Percentiles rank a stretch among this genome's conserved stretches.
phyloP scores from a whole-genome alignment of 2,888 invertebrate genomes.

The Acleris cristana region DNA sequence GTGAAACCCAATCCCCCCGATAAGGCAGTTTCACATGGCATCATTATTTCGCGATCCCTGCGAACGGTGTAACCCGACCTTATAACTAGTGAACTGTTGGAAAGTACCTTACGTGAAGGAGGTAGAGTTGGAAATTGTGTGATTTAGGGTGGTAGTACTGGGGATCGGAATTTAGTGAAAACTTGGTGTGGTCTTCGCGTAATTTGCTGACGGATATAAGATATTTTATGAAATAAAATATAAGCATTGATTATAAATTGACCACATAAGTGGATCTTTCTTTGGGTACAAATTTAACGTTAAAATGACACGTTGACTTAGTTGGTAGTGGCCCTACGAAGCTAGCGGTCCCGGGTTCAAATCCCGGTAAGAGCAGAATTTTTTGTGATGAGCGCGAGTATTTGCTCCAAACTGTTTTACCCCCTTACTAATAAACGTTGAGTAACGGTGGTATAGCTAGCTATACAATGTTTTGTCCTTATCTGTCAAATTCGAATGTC shows the following conservation, averaged over 20 bases:
- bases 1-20: slow-evolving; percentile 43
- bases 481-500: too few relatives aligned
- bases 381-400: too few relatives aligned
- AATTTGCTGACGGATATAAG: slow-evolving; percentile 13
- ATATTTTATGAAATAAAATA: slow-evolving; percentile 2
- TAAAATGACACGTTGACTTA: too few relatives aligned
- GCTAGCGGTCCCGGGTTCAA: too few relatives aligned
- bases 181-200: slow-evolving; percentile 32
- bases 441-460: too few relatives aligned
- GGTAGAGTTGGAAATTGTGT: neutral
- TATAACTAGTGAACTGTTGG: neutral
- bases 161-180: slow-evolving; percentile 8
- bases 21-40: slow-evolving; percentile 40
- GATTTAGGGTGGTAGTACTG: slow-evolving; percentile 1
- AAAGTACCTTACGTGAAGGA: neutral
- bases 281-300: neutral
- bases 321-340: too few relatives aligned
- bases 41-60: slow-evolving; percentile 34
- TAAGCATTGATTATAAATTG: too few relatives aligned
- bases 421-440: too few relatives aligned
- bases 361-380: too few relatives aligned
- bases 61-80: slow-evolving; percentile 30
- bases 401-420: too few relatives aligned
- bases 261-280: neutral
- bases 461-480: too few relatives aligned